Evolutionary conservation across 2,113 vertebrate species (phyloP), one percentile per base, ranked within the genome.

Genomic region (Pholis gunnellus): DNA sequence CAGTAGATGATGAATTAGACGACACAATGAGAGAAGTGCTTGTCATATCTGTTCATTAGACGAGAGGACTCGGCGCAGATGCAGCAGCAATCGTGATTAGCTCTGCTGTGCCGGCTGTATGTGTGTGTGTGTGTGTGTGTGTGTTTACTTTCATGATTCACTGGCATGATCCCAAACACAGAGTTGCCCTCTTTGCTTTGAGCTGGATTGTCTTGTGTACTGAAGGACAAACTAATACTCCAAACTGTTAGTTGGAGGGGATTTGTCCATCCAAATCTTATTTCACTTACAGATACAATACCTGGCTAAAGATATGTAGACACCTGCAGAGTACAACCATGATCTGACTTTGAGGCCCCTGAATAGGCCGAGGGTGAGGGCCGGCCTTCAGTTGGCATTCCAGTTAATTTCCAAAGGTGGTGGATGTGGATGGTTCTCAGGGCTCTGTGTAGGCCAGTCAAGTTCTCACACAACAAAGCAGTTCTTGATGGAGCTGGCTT

Each of bases 41-140:
- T n/a, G 14, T 84, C 82, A 64, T 79, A 71, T 76, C 65, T 44
- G 44, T 73, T 75, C 48, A 81, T 88, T 86, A 83, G 73, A 81
- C 1, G 38, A 56, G 65, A 72, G n/a, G 50, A 31, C 78, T 34
- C 3, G 6, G 20, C 73, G 70, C 70, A 72, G 83, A 83, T 27
- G 57, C 72, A 74, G 78, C 78, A 68, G 78, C 78, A 59, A 31
- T 25, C 9, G 7, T 75, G 75, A 89, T 87, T 78, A 78, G 78
- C 63, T 1, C 67, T 59, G 50, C 60, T 72, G 22, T 57, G 61
- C 34, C 0, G 5, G 18, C 9, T 29, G 17, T n/a, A 48, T 56
- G 57, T 56, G 29, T 69, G 29, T 46, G 65, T 72, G 44, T 56
- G 56, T 34, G 46, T n/a, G 60, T 56, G 57, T 56, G 29, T 69